Percentiles rank a stretch among this genome's conserved stretches.
Evolutionary conservation across 2,113 vertebrate species (phyloP).

Genomic region (Pluvianellus socialis): DNA sequence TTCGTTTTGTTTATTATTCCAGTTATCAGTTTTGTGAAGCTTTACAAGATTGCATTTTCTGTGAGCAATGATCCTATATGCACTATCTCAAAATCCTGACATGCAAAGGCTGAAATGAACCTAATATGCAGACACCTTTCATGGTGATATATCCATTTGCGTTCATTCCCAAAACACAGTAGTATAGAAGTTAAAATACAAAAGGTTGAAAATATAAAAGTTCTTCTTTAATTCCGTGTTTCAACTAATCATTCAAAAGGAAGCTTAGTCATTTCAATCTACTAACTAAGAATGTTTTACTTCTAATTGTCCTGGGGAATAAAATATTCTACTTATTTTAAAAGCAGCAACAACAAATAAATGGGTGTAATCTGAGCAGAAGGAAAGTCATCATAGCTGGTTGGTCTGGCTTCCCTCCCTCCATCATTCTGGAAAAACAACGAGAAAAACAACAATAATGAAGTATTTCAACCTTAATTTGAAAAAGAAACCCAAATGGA

Average conservation of each 20-base stretch:
- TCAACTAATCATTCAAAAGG: background rate
- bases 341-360: background rate
- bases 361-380: background rate
- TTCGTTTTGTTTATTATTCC: constrained; percentile 39
- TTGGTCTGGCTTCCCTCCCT: background rate
- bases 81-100: background rate
- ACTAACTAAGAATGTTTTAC: background rate
- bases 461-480: background rate
- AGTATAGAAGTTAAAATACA: background rate
- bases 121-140: background rate
- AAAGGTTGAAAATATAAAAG: background rate
- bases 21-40: background rate
- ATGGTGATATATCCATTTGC: background rate
- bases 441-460: background rate
- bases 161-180: background rate
- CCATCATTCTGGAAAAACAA: background rate
- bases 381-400: background rate
- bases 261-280: background rate
- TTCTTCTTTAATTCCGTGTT: background rate
- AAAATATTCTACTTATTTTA: background rate
- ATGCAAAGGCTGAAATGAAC: background rate
- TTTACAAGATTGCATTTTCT: constrained; percentile 22
- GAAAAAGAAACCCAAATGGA: background rate
- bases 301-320: background rate
- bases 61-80: background rate